phyloP scores from a whole-genome alignment of 2,797 vertebrate species.

The Alectoris magna region DNA sequence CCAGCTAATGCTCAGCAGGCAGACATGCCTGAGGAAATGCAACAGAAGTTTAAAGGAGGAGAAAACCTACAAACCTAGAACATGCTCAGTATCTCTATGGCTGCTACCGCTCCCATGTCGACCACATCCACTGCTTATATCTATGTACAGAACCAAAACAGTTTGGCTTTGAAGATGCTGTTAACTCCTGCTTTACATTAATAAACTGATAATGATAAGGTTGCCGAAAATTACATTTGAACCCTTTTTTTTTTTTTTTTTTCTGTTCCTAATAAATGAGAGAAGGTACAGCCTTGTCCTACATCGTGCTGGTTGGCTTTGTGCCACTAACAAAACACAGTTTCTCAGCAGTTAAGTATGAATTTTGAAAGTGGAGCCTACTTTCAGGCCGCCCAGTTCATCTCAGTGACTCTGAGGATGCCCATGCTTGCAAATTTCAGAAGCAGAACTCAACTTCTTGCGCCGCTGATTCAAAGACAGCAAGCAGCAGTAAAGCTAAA shows the following conservation, averaged over 20 bases:
- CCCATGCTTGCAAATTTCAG: background rate
- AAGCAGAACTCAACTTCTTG: background rate
- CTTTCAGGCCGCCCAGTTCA: background rate
- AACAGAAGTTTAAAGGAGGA: background rate
- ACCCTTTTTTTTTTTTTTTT: background rate
- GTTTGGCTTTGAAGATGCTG: background rate
- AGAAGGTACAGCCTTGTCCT: background rate
- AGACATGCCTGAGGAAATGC: constrained; percentile 15
- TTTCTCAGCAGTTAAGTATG: background rate
- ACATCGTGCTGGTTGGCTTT: background rate
- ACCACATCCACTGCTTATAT: background rate
- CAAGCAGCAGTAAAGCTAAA: background rate
- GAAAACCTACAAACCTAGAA: background rate
- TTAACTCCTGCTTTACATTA: background rate
- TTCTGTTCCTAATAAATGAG: background rate
- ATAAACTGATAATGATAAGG: background rate
- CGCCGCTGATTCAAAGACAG: background rate
- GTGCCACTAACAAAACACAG: background rate
- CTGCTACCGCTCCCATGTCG: background rate
- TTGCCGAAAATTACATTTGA: background rate
- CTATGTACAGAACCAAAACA: background rate
- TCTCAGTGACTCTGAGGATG: background rate
- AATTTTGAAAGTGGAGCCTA: constrained; percentile 3
- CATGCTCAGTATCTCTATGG: background rate
- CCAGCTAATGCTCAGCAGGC: background rate